Conservation (phyloP, 2,888 invertebrate genomes). For the Euphydryas editha region DNA sequence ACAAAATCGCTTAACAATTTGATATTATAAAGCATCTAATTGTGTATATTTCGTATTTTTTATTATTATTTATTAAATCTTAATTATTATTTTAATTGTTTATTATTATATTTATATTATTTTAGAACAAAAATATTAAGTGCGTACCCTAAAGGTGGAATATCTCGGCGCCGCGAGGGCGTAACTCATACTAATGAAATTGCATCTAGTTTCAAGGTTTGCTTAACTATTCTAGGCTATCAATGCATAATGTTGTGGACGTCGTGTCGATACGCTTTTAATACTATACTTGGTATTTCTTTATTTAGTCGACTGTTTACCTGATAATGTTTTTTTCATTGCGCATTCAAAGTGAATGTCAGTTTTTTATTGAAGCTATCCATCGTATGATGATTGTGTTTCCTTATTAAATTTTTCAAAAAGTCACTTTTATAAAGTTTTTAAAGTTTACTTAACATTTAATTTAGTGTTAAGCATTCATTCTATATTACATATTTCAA, state of each 20-base stretch:
- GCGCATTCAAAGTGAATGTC: background rate
- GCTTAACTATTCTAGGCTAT: slow-evolving; percentile 31
- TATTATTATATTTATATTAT: no score
- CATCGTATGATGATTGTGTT: background rate
- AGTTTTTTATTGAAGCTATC: background rate
- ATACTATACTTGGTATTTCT: background rate
- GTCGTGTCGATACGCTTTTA: slow-evolving; percentile 1
- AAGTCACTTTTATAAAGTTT: no score
- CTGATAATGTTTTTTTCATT: slow-evolving; percentile 8
- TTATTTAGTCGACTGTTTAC: background rate
- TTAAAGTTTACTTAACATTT: no score
- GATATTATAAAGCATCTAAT: no score
- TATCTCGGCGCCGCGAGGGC: slow-evolving; percentile 18
- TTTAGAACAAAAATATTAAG: background rate
- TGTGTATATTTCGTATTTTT: no score
- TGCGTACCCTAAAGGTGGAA: background rate
- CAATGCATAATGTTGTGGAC: slow-evolving; percentile 33
- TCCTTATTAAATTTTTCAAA: no score
- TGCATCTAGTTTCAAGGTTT: slow-evolving; percentile 27
- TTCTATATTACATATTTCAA: no score
- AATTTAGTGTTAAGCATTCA: no score
- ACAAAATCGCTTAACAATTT: no score
- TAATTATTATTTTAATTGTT: no score
- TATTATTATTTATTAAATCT: no score
- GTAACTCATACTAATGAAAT: slow-evolving; percentile 31